Conservation (phyloP, 2,888 invertebrate species). For the Troglohyphantes excavatus region DNA sequence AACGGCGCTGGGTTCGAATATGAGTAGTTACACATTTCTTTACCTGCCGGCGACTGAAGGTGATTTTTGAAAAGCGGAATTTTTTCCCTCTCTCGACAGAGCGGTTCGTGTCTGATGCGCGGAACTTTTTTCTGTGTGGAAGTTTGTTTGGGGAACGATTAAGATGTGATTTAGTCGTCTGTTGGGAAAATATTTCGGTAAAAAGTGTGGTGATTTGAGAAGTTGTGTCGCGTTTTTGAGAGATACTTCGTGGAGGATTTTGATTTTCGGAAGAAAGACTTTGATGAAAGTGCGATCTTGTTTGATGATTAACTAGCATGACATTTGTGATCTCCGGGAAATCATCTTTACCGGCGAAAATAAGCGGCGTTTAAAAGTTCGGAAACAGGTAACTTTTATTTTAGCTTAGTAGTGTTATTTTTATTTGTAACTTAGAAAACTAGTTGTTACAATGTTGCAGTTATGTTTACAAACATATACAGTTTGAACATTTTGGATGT, state of each 20-base stretch:
- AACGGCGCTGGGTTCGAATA: slow-evolving; percentile 60
- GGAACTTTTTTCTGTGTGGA: neutral
- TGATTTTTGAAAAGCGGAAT: neutral
- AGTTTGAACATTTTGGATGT: too few relatives aligned
- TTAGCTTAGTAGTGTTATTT: too few relatives aligned
- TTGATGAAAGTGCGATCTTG: slow-evolving; percentile 12
- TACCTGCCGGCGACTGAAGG: slow-evolving; percentile 49
- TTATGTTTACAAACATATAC: too few relatives aligned
- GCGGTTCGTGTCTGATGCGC: neutral
- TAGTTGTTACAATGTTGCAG: too few relatives aligned
- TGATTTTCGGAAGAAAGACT: neutral
- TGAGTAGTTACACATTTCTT: slow-evolving; percentile 70
- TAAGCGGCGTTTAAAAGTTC: neutral
- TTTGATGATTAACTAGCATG: slow-evolving; percentile 12
- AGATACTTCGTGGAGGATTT: neutral
- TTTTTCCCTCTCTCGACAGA: neutral
- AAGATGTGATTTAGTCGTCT: neutral
- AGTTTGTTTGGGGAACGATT: neutral
- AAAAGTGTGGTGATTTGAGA: neutral
- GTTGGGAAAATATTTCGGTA: neutral
- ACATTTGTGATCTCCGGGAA: slow-evolving; percentile 18
- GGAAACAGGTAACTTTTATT: slow-evolving; percentile 1
- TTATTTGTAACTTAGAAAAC: too few relatives aligned
- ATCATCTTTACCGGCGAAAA: neutral
- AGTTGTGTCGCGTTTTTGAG: slow-evolving; percentile 3